Evolutionary conservation across 2,113 vertebrate genomes (phyloP), one percentile per base, ranked within the genome.

Genomic region (Archilochus colubris): DNA sequence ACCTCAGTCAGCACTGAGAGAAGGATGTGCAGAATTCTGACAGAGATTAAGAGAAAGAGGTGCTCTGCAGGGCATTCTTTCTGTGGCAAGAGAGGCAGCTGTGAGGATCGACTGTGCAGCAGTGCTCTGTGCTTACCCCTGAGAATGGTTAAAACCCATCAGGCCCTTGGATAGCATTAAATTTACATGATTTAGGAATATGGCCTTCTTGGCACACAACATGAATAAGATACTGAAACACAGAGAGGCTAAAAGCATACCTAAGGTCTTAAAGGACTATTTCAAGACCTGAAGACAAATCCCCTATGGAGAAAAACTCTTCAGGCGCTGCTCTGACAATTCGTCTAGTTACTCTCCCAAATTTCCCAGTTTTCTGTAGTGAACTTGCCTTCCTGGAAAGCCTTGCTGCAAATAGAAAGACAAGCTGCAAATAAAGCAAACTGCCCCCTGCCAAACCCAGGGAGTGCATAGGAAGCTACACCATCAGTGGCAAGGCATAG

Each of bases 201-300:
- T 16, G 14, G 14, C 8, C 20, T 77, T 54, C 40, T 88, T 68
- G 40, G 63, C 8, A 82, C 27, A 80, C 17, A 82, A 59, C 57
- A 90, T 86, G 76, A 75, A 73, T 55, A 46, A 75, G 36, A 67
- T 79, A 79, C 46, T 89, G 69, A 88, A 91, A 86, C 69, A 57
- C 79, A 53, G 70, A 82, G 73, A 93, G 19, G 67, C 62, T 85
- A 88, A 90, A 72, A 64, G 27, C 8, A 48, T 70, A 82, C 63
- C 82, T 73, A 75, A 66, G 79, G 54, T 40, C 33, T 81, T 84
- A 79, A 74, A 85, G 48, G 16, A 44, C 33, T 64, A 33, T 91
- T 95, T 97, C 55, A 92, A 53, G n/a, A 73, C 58, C 62, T 69
- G 74, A 82, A 76, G 74, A 82, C 23, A 79, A 68, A 91, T 81